A percentile compares a stretch with the other conserved stretches of the same genome.
These are phyloP conservation scores for Cariama cristata DNA, from an alignment of 2,113 vertebrate genomes.

Conservation along the genomic window DNA sequence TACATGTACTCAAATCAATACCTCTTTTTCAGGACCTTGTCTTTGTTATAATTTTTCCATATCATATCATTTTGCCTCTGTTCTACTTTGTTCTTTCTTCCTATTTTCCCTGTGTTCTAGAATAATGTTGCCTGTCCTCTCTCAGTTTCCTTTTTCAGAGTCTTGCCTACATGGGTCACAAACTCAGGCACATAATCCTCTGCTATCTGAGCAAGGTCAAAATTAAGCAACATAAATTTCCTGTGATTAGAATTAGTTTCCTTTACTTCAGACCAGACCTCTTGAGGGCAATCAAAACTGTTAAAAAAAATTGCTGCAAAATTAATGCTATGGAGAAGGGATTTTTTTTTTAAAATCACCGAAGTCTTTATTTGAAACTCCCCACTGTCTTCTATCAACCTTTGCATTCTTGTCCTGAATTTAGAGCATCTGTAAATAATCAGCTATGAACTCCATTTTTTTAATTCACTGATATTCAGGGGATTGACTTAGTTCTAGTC, in stretches of 20 bases:
- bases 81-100: background rate
- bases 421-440: slow-evolving; percentile 6
- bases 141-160: background rate
- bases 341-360: background rate
- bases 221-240: slow-evolving; percentile 45
- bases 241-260: slow-evolving; percentile 30
- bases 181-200: background rate
- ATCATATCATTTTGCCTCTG: background rate
- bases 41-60: background rate
- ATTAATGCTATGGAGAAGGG: background rate
- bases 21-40: background rate
- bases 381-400: slow-evolving; percentile 10
- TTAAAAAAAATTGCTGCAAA: slow-evolving; percentile 16
- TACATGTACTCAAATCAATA: background rate
- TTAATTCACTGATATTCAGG: slow-evolving; percentile 11
- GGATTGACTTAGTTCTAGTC: background rate
- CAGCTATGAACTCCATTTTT: background rate
- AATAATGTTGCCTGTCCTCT: background rate
- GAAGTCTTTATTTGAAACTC: slow-evolving; percentile 1
- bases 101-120: background rate
- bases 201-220: background rate
- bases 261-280: background rate
- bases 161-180: background rate
- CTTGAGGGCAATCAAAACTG: slow-evolving; percentile 18
- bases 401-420: background rate